These are phyloP conservation scores for Helicoverpa zea DNA, from an alignment of 1,140 invertebrate species.

Conservation along the genomic window DNA sequence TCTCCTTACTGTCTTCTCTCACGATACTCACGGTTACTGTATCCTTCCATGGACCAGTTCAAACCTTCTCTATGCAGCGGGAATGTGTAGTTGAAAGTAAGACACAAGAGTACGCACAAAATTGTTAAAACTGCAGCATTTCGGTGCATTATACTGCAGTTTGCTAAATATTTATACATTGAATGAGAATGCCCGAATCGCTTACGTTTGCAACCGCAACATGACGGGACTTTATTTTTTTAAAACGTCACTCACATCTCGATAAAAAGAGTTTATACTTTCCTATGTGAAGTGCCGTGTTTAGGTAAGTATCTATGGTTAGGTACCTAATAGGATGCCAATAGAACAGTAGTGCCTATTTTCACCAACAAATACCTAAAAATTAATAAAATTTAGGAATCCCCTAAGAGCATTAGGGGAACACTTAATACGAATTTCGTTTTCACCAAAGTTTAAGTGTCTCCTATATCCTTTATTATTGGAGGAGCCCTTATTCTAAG, in stretches of 20 bases:
- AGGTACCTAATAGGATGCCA: too few species aligned
- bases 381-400: too few species aligned
- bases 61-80: conserved; percentile 59
- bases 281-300: too few species aligned
- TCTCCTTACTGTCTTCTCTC: too few species aligned
- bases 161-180: conserved; percentile 43
- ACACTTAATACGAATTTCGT: too few species aligned
- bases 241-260: conserved; percentile 19
- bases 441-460: too few species aligned
- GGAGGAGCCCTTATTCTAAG: too few species aligned
- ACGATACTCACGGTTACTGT: conserved; percentile 57
- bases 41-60: conserved; percentile 6
- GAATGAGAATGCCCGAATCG: conserved; percentile 5
- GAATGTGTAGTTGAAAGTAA: conserved; percentile 73
- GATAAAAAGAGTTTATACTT: background rate
- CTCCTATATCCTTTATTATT: too few species aligned
- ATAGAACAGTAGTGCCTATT: too few species aligned
- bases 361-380: too few species aligned
- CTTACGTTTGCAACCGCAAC: background rate
- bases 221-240: background rate
- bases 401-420: too few species aligned
- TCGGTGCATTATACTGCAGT: conserved; percentile 58
- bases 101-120: conserved; percentile 64
- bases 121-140: conserved; percentile 61
- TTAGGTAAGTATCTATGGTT: too few species aligned